Conservation (phyloP, 1,140 invertebrate genomes). For the Archegozetes longisetosus region DNA sequence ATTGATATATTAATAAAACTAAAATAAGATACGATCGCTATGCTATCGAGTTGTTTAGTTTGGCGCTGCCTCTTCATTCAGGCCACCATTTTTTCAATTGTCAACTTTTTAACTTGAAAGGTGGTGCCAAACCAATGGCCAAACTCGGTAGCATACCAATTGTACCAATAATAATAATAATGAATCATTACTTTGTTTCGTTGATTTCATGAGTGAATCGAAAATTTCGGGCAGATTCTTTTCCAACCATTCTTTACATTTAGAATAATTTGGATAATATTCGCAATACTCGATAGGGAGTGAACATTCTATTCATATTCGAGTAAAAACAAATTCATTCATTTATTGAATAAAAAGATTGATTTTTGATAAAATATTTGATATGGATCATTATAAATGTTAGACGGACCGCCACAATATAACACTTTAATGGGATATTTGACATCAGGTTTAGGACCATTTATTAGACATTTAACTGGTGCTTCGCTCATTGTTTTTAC, state of each 20-base stretch:
- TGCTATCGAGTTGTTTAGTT: background rate
- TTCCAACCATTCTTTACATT: constrained; percentile 92
- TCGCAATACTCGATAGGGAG: constrained; percentile 69
- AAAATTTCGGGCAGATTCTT: constrained; percentile 83
- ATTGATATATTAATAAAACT: constrained; percentile 5
- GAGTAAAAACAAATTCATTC: constrained; percentile 10
- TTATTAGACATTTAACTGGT: constrained; percentile 17
- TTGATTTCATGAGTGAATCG: constrained; percentile 54
- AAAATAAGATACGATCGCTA: background rate
- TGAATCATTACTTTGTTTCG: too few relatives aligned
- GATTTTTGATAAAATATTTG: constrained; percentile 15
- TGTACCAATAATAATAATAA: too few relatives aligned
- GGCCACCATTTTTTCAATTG: too few relatives aligned
- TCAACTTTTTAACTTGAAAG: too few relatives aligned
- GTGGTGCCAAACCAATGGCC: too few relatives aligned
- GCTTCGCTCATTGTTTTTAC: background rate
- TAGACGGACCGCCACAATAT: constrained; percentile 57
- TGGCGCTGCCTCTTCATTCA: too few relatives aligned
- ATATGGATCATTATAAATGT: background rate
- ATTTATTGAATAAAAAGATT: constrained; percentile 20
- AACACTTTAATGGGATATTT: constrained; percentile 69
- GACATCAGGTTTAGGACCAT: constrained; percentile 29
- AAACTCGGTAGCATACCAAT: too few relatives aligned
- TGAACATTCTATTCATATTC: constrained; percentile 23
- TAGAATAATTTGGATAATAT: constrained; percentile 92